Conservation (phyloP, 2,113 vertebrate species). For the Xenus cinereus region DNA sequence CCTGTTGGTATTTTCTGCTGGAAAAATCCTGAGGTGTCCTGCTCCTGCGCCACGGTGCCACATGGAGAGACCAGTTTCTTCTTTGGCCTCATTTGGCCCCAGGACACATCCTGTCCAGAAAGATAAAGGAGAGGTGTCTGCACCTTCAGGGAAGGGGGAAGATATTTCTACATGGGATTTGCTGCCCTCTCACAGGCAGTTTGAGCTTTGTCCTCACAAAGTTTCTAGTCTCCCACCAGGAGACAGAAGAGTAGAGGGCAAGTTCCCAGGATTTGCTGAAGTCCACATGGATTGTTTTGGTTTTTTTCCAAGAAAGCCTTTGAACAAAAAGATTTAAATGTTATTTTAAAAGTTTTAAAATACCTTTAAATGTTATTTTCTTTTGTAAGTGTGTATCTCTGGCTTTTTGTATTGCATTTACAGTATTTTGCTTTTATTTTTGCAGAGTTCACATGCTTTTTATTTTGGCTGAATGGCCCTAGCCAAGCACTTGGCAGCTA, state of each 20-base stretch:
- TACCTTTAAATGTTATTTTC: not conserved
- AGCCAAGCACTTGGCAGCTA: not conserved
- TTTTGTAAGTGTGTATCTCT: not conserved
- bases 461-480: not conserved
- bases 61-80: accelerated
- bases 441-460: not conserved
- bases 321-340: not conserved
- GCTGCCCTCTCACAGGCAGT: not conserved
- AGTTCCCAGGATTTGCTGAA: not conserved
- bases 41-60: accelerated
- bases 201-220: not conserved
- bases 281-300: not conserved
- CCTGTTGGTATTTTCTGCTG: not conserved
- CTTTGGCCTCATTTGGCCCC: not conserved
- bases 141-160: not conserved
- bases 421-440: not conserved
- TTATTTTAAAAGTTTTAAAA: not conserved
- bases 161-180: not conserved
- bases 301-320: not conserved
- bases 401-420: not conserved
- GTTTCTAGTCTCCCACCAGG: not conserved
- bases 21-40: not conserved
- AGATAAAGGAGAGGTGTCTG: not conserved
- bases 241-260: not conserved
- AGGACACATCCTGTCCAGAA: not conserved